Conservation (phyloP, 2,888 invertebrate species). For the Exocentrus adspersus region DNA sequence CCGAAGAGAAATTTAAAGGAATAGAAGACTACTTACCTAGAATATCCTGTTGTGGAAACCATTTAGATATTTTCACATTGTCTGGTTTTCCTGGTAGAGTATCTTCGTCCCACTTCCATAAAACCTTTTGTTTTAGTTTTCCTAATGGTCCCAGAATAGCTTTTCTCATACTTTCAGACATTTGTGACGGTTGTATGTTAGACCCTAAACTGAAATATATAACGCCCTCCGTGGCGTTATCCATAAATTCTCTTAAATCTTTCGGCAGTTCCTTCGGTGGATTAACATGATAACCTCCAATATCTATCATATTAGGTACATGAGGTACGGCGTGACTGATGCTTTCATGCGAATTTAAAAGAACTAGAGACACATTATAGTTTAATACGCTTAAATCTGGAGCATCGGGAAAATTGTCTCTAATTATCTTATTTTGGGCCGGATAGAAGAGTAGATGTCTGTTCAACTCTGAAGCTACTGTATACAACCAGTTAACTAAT, state of each 20-base stretch:
- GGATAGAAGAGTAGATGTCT: slow-evolving; percentile 44
- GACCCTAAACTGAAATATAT: slow-evolving; percentile 69
- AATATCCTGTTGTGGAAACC: slow-evolving; percentile 60
- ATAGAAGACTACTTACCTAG: slow-evolving; percentile 59
- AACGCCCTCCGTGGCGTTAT: slow-evolving; percentile 66
- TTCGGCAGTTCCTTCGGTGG: slow-evolving; percentile 47
- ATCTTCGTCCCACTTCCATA: slow-evolving; percentile 79
- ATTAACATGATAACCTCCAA: slow-evolving; percentile 67
- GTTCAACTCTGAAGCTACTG: slow-evolving; percentile 25
- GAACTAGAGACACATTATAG: slow-evolving; percentile 50
- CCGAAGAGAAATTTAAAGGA: too few relatives aligned
- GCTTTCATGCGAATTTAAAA: slow-evolving; percentile 64
- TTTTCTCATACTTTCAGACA: slow-evolving; percentile 65
- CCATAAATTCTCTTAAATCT: slow-evolving; percentile 65
- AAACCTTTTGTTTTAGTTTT: slow-evolving; percentile 69
- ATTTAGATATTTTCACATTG: slow-evolving; percentile 59
- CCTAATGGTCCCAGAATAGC: slow-evolving; percentile 68
- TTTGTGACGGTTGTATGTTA: slow-evolving; percentile 66
- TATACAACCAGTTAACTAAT: slow-evolving; percentile 63
- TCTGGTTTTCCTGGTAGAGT: slow-evolving; percentile 73
- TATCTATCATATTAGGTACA: slow-evolving; percentile 68
- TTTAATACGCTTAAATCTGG: slow-evolving; percentile 46
- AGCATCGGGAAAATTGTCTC: slow-evolving; percentile 51
- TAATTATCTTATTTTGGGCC: slow-evolving; percentile 47
- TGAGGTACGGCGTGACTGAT: slow-evolving; percentile 65